Conservation (phyloP, 2,797 vertebrate species). For the Podargus strigoides region DNA sequence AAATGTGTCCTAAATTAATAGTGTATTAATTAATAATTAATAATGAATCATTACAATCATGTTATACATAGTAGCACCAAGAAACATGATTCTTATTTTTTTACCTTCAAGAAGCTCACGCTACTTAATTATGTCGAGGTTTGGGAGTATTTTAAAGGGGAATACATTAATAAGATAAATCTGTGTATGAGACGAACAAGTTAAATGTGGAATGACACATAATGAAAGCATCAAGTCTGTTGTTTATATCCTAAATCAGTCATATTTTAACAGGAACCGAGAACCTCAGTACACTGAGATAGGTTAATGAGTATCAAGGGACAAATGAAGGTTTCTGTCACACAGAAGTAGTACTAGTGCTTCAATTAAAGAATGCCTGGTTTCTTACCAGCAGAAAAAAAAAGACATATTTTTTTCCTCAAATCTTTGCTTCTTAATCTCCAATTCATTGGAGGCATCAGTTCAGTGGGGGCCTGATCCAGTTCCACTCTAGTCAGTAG, state of each 20-base stretch:
- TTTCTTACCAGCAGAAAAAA: background rate
- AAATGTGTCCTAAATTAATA: background rate
- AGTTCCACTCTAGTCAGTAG: slow-evolving; percentile 20
- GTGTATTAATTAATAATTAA: background rate
- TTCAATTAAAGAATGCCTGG: background rate
- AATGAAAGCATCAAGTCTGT: background rate
- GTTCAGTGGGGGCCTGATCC: background rate
- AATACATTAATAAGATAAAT: slow-evolving; percentile 4
- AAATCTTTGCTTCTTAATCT: background rate
- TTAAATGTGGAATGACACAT: background rate
- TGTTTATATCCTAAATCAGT: background rate
- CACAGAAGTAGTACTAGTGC: background rate
- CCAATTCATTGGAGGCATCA: background rate
- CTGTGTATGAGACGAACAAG: background rate
- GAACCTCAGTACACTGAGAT: background rate
- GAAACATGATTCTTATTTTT: background rate
- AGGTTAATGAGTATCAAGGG: background rate
- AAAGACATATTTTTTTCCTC: background rate
- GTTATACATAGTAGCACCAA: background rate
- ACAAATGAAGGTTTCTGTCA: background rate
- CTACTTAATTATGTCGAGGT: background rate
- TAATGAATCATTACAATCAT: background rate
- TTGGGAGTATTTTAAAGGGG: background rate
- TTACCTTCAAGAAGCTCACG: background rate
- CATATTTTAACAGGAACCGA: background rate